These are phyloP conservation scores for Calycopis cecrops DNA, from an alignment of 1,140 invertebrate genomes.

Conservation along the genomic window DNA sequence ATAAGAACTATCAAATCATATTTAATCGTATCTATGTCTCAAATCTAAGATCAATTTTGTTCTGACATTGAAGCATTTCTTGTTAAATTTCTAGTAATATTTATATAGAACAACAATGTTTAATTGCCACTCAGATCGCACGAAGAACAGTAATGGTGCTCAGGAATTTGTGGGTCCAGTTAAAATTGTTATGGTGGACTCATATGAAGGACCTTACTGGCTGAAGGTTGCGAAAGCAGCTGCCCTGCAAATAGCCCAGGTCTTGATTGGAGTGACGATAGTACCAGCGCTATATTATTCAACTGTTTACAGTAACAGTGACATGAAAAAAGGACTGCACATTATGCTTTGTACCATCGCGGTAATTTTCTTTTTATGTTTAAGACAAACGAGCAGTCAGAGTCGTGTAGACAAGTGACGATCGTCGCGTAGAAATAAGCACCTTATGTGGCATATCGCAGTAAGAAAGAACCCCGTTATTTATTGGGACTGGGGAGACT, in stretches of 20 bases:
- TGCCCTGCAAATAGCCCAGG: conserved; percentile 30
- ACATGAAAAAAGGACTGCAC: conserved; percentile 28
- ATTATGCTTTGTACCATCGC: conserved; percentile 44
- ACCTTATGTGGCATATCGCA: too few species aligned
- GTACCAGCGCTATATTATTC: conserved; percentile 35
- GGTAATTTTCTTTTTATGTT: conserved; percentile 32
- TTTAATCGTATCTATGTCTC: neutral
- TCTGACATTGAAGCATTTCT: neutral
- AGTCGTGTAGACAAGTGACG: too few species aligned
- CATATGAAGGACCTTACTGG: conserved; percentile 27
- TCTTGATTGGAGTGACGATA: conserved; percentile 33
- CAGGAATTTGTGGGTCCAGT: conserved; percentile 51
- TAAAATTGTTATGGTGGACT: conserved; percentile 49
- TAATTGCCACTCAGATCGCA: conserved; percentile 42
- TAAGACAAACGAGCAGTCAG: too few species aligned
- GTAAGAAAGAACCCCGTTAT: too few species aligned
- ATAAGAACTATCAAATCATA: neutral
- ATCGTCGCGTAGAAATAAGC: too few species aligned
- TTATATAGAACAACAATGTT: conserved; percentile 20
- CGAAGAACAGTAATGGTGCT: conserved; percentile 22
- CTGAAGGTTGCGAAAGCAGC: conserved; percentile 31
- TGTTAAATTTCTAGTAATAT: neutral
- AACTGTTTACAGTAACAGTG: conserved; percentile 22
- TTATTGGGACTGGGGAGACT: too few species aligned
- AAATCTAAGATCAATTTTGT: neutral